A percentile compares a stretch with the other conserved stretches of the same genome.
These are phyloP conservation scores for Leptopilina drosophilae DNA, from an alignment of 2,888 invertebrate species.

Conservation along the genomic window DNA sequence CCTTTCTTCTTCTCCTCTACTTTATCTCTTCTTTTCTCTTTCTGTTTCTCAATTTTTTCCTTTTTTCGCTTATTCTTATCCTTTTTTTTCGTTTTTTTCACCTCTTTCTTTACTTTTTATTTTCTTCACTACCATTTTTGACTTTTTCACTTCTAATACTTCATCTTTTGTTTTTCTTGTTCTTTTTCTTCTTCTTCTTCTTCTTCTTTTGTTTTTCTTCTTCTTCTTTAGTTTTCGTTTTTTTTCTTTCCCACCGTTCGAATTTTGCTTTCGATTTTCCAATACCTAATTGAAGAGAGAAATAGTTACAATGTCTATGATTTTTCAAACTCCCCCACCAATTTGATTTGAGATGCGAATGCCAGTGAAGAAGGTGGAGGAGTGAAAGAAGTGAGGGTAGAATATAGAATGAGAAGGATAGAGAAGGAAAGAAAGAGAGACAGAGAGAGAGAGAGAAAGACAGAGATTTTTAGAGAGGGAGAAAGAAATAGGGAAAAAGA, in stretches of 20 bases:
- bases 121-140: too few relatives aligned
- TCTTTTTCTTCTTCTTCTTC: too few relatives aligned
- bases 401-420: conserved; percentile 47
- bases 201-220: not conserved
- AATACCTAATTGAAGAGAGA: conserved; percentile 6
- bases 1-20: too few relatives aligned
- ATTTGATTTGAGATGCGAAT: conserved; percentile 15
- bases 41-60: too few relatives aligned
- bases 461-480: conserved; percentile 53
- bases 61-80: too few relatives aligned
- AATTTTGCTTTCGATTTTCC: conserved; percentile 44
- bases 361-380: conserved; percentile 1
- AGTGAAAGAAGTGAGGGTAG: conserved; percentile 32
- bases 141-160: too few relatives aligned
- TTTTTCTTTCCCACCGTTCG: not conserved
- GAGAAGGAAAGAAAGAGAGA: conserved; percentile 56
- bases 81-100: too few relatives aligned
- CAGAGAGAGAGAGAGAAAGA: conserved; percentile 54
- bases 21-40: too few relatives aligned
- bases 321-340: conserved; percentile 31
- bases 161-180: too few relatives aligned
- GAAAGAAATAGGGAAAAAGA: conserved; percentile 58
- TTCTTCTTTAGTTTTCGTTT: not conserved
- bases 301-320: too few relatives aligned
- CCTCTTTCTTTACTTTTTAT: too few relatives aligned